Base-by-base conservation (phyloP, 2,888 invertebrate species). In the Mechanitis messenoides region DNA sequence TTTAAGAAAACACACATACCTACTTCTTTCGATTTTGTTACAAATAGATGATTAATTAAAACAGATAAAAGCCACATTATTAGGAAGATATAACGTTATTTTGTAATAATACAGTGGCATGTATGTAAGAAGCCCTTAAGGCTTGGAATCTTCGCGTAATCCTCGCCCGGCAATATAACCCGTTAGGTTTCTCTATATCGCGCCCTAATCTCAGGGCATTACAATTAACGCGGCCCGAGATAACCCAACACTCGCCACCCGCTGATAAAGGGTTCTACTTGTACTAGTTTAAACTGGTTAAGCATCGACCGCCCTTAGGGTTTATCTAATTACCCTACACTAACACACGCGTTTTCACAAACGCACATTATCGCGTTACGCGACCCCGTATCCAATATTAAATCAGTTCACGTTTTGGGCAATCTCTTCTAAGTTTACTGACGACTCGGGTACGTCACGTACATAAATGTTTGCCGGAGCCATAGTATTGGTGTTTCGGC, bases 181-280 rank as follows among this genome's bases (percentile, higher is more conserved):
- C 72, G 72, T 60, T 65, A 65, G 64, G 69, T 74, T 78, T 78
- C 75, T 81, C 80, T 82, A 86, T 84, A 85, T 85, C 82, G 81
- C 78, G 76, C 71, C 78, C 77, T 86, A 89, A 90, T 90, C 90
- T 88, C 75, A 74, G 76, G 77, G 87, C 84, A 88, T 89, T 87
- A 90, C 90, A 89, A 90, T 90, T 89, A 90, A 88, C 90, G 89
- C 85, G 76, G 81, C 81, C 83, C 80, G 72, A 85, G 88, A 88
- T 89, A 88, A 89, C 88, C 89, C 89, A 78, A 74, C 84, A 84
- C 82, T 88, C 88, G 87, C 87, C 86, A 85, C 86, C 88, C 88
- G 83, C 84, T 84, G 87, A 85, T 85, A 85, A 81, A 86, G 86
- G 87, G 85, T 87, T 80, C 74, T 74, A 75, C 77, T 76, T 77